Conservation (phyloP, 2,797 vertebrate species). For the Triplophysa bombifrons region DNA sequence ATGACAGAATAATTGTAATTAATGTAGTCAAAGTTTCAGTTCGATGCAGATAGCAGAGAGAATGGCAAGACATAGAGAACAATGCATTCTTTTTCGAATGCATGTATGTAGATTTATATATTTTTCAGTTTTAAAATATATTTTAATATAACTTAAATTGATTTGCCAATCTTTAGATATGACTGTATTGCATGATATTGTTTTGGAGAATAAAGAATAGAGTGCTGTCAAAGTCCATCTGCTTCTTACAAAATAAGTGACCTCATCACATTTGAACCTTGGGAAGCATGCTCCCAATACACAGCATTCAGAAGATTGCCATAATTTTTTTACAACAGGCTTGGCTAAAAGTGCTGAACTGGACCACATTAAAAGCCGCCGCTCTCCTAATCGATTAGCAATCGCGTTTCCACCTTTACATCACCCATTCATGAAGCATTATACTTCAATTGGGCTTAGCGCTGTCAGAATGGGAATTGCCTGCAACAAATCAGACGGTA, state of each 20-base stretch:
- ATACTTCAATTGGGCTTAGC: background rate
- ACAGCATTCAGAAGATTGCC: background rate
- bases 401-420: conserved; percentile 3
- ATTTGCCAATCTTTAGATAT: too few relatives aligned
- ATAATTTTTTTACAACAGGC: background rate
- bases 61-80: too few relatives aligned
- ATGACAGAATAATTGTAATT: too few relatives aligned
- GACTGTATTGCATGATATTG: too few relatives aligned
- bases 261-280: conserved; percentile 2
- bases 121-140: too few relatives aligned
- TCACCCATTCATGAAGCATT: background rate
- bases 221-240: background rate
- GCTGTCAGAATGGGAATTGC: background rate
- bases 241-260: background rate
- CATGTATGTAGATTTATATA: too few relatives aligned
- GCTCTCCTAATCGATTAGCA: background rate
- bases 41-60: too few relatives aligned
- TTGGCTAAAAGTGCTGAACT: background rate
- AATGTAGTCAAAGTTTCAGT: too few relatives aligned
- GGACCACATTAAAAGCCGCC: background rate
- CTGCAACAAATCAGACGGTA: background rate
- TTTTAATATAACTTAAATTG: too few relatives aligned
- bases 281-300: background rate
- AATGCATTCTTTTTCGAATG: too few relatives aligned
- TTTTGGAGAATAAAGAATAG: background rate